Evolutionary conservation across 1,140 invertebrate species (phyloP).

Genomic region (Megalonaias nervosa): DNA sequence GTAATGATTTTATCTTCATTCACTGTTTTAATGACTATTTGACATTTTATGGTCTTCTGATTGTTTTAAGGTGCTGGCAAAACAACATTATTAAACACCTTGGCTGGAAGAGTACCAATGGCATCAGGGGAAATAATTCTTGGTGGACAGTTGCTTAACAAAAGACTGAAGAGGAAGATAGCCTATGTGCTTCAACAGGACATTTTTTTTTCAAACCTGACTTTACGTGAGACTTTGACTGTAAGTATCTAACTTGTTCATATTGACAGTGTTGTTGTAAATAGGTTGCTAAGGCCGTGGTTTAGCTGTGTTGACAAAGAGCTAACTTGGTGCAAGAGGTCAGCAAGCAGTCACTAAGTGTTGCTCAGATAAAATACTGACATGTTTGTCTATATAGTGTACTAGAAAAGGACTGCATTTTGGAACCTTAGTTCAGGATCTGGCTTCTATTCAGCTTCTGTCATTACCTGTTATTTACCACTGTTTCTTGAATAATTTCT

Average conservation of each 20-base stretch:
- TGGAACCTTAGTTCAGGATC: too few species aligned
- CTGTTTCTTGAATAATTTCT: too few species aligned
- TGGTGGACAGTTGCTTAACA: constrained; percentile 82
- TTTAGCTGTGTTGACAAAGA: too few species aligned
- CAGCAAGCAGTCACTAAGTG: too few species aligned
- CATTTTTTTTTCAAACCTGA: constrained; percentile 87
- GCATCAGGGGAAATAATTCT: constrained; percentile 82
- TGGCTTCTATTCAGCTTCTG: too few species aligned
- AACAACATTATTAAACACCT: constrained; percentile 84
- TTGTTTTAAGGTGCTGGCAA: constrained; percentile 80
- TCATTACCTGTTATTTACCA: too few species aligned
- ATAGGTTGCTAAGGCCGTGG: too few species aligned
- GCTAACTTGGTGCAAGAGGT: too few species aligned
- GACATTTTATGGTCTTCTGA: neutral
- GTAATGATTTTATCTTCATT: neutral
- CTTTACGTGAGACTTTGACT: constrained; percentile 84
- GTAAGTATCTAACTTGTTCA: constrained; percentile 69
- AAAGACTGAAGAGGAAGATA: constrained; percentile 83
- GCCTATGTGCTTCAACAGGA: constrained; percentile 91
- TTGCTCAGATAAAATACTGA: too few species aligned
- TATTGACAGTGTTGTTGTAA: too few species aligned
- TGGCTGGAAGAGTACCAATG: constrained; percentile 78
- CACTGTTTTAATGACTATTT: neutral
- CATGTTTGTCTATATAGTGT: too few species aligned
- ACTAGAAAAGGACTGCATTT: too few species aligned